Evolutionary conservation across 2,113 vertebrate genomes (phyloP).

Genomic region (Cottus gobio): DNA sequence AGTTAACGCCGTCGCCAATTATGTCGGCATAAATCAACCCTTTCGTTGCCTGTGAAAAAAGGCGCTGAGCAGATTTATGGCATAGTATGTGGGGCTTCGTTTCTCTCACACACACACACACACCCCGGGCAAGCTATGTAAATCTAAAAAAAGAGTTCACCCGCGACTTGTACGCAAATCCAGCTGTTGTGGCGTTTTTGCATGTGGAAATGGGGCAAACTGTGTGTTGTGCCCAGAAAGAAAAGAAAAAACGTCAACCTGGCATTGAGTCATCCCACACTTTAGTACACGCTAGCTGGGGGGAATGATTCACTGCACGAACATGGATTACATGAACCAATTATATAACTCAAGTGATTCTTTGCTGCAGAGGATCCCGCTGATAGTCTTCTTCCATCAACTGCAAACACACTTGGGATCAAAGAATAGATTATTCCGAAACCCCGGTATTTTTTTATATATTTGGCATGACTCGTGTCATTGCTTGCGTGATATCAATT

Average conservation of each 20-base stretch:
- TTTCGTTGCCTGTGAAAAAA: slow-evolving; percentile 49
- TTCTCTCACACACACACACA: not conserved
- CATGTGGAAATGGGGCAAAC: slow-evolving; percentile 25
- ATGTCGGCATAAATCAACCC: slow-evolving; percentile 73
- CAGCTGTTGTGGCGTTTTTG: not conserved
- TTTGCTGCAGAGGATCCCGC: not conserved
- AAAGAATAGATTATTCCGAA: not conserved
- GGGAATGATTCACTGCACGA: not conserved
- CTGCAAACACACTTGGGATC: not conserved
- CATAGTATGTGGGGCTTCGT: slow-evolving; percentile 51
- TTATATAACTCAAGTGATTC: not conserved
- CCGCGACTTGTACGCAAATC: not conserved
- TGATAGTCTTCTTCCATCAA: not conserved
- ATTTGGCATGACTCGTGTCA: not conserved
- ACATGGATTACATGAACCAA: not conserved
- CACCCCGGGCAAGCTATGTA: slow-evolving; percentile 26
- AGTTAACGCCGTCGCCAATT: slow-evolving; percentile 63
- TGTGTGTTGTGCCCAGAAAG: not conserved
- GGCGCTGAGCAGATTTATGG: slow-evolving; percentile 66
- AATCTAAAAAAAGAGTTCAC: slow-evolving; percentile 31
- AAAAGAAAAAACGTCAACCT: not conserved
- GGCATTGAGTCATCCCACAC: not conserved
- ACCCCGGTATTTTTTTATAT: not conserved
- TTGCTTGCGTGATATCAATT: not conserved
- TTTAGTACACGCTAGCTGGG: not conserved